Conservation (phyloP, 2,113 vertebrate species). For the Oxygymnocypris stewartii region DNA sequence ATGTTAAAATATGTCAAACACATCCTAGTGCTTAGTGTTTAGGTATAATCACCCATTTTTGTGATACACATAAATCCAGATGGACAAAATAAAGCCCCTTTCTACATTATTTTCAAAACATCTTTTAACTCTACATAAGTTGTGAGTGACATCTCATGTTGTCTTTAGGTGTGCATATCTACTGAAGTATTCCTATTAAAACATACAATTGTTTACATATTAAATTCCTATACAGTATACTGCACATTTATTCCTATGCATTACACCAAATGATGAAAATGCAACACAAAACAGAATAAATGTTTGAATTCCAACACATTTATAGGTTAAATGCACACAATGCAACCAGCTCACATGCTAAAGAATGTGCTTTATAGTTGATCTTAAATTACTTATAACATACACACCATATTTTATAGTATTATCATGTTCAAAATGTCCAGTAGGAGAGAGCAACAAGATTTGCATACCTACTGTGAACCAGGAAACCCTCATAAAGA, state of each 20-base stretch:
- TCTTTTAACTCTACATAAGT: background rate
- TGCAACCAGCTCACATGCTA: background rate
- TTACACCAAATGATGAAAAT: background rate
- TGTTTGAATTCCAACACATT: background rate
- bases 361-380: background rate
- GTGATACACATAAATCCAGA: background rate
- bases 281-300: background rate
- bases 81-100: background rate
- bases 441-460: background rate
- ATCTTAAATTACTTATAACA: background rate
- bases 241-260: background rate
- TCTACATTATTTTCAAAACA: background rate
- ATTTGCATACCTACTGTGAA: background rate
- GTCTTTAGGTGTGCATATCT: background rate
- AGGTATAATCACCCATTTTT: background rate
- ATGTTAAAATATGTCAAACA: too few species aligned
- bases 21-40: too few species aligned
- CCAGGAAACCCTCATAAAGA: conserved; percentile 12
- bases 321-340: background rate
- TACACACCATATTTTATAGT: background rate
- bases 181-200: background rate
- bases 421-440: background rate
- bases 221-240: background rate
- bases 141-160: background rate
- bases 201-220: background rate